Conservation (phyloP, 2,888 invertebrate species). For the Protophormia terraenovae region DNA sequence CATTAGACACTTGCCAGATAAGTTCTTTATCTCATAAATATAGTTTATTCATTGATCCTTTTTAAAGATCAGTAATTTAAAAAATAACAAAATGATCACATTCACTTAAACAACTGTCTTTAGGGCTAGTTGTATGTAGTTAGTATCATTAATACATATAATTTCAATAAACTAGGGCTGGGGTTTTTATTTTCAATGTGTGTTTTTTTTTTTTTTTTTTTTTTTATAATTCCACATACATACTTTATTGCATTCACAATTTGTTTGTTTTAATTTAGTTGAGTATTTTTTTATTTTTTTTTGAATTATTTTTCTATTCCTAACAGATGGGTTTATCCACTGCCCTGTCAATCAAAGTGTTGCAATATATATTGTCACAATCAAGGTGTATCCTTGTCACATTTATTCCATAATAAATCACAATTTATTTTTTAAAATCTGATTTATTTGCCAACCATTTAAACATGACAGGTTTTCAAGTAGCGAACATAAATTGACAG, state of each 20-base stretch:
- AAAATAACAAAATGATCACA: neutral
- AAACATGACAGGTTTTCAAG: slow-evolving; percentile 22
- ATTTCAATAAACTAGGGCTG: slow-evolving; percentile 46
- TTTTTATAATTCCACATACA: neutral
- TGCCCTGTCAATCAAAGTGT: slow-evolving; percentile 60
- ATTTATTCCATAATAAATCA: slow-evolving; percentile 63
- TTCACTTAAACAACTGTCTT: neutral
- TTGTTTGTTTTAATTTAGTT: slow-evolving; percentile 4
- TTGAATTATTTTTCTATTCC: slow-evolving; percentile 35
- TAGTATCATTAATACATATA: neutral
- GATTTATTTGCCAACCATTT: slow-evolving; percentile 38
- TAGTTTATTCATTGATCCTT: too few relatives aligned
- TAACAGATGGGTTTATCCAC: slow-evolving; percentile 63
- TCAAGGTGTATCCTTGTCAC: slow-evolving; percentile 67
- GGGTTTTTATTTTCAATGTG: slow-evolving; percentile 21
- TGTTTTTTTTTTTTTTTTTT: neutral
- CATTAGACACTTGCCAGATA: too few relatives aligned
- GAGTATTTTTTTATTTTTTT: neutral
- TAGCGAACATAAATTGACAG: slow-evolving; percentile 47
- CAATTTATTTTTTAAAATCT: slow-evolving; percentile 45
- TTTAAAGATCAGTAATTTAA: too few relatives aligned
- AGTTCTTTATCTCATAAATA: too few relatives aligned
- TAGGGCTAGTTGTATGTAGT: slow-evolving; percentile 32
- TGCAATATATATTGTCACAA: slow-evolving; percentile 64
- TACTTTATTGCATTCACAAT: neutral